Evolutionary conservation across 2,113 vertebrate species (phyloP).

Genomic region (Taxidea taxus): DNA sequence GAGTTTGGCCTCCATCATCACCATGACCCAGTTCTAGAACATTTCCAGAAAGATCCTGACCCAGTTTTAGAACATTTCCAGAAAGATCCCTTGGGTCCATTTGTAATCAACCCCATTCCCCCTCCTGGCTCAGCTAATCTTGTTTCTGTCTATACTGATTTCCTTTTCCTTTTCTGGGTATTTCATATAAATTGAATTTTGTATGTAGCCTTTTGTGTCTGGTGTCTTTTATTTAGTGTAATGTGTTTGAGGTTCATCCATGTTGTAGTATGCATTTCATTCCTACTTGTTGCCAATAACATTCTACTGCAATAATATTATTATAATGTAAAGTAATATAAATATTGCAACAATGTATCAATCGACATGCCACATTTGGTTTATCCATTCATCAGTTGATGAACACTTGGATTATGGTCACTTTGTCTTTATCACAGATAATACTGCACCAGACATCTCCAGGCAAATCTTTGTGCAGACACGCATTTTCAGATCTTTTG

Average conservation of each 20-base stretch:
- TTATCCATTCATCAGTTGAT: neutral
- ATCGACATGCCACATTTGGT: rapidly evolving
- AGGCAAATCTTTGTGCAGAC: neutral
- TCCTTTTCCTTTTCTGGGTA: neutral
- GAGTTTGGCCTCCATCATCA: neutral
- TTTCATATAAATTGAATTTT: neutral
- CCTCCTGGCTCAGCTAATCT: too few species aligned
- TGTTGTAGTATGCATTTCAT: neutral
- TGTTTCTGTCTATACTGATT: neutral
- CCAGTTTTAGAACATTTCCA: neutral
- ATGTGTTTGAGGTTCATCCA: neutral
- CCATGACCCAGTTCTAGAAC: neutral
- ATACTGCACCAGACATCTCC: neutral
- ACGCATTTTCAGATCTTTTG: neutral
- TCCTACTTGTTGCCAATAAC: neutral
- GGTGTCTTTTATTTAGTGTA: neutral
- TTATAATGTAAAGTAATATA: neutral
- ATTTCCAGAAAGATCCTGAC: neutral
- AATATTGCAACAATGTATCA: too few species aligned
- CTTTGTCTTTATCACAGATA: neutral
- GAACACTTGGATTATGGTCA: neutral
- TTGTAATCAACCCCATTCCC: neutral
- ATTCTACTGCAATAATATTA: neutral
- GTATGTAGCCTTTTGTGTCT: neutral
- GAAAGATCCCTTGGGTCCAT: neutral